Conservation (phyloP, 2,888 invertebrate genomes). For the Chelonus formosanus region DNA sequence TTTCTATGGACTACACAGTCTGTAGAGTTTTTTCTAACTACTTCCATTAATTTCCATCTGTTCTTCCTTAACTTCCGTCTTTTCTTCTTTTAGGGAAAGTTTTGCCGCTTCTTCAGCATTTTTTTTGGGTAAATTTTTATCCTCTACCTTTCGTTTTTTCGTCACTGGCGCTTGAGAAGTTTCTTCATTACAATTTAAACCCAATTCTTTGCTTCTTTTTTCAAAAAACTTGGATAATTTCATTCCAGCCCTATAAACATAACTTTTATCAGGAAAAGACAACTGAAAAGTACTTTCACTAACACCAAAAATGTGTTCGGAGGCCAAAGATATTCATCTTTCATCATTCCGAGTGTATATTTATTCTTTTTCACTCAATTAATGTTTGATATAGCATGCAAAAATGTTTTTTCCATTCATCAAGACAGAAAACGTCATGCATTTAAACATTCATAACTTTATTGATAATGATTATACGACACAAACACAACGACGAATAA, state of each 20-base stretch:
- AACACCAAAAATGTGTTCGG: conserved; percentile 53
- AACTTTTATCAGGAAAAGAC: conserved; percentile 55
- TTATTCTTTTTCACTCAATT: conserved; percentile 8
- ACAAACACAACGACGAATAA: not conserved
- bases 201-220: conserved; percentile 75
- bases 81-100: conserved; percentile 25
- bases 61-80: conserved; percentile 24
- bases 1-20: conserved; percentile 2
- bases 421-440: not conserved
- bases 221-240: conserved; percentile 77
- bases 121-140: conserved; percentile 22
- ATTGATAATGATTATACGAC: not conserved
- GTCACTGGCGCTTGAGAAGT: conserved; percentile 63
- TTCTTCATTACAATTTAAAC: conserved; percentile 66
- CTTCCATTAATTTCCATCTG: conserved; percentile 33
- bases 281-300: conserved; percentile 27
- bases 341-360: not conserved
- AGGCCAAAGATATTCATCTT: conserved; percentile 59
- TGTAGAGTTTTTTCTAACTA: conserved; percentile 20
- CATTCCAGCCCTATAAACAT: conserved; percentile 75
- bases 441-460: not conserved
- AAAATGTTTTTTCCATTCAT: conserved; percentile 2
- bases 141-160: conserved; percentile 54
- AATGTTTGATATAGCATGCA: conserved; percentile 21
- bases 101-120: conserved; percentile 32